These are phyloP conservation scores for Drosophila arizonae DNA, from an alignment of 1,140 invertebrate genomes.

Conservation along the genomic window DNA sequence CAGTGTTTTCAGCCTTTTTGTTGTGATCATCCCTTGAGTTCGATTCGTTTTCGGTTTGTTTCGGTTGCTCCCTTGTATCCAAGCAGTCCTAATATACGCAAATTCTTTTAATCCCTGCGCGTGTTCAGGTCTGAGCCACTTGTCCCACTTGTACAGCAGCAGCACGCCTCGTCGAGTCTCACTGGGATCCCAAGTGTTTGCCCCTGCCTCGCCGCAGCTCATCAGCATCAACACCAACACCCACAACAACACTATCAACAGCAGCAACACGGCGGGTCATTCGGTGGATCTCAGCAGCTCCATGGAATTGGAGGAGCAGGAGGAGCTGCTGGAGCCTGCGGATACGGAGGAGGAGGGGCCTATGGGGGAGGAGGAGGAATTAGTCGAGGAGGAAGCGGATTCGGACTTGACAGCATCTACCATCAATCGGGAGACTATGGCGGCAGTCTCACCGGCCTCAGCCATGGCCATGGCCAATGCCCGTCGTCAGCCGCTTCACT, in stretches of 20 bases:
- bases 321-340: constrained; percentile 62
- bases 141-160: constrained; percentile 83
- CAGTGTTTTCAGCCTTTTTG: constrained; percentile 31
- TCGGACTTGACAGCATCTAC: constrained; percentile 83
- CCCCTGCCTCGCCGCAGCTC: constrained; percentile 81
- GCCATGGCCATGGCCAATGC: constrained; percentile 69
- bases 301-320: constrained; percentile 81
- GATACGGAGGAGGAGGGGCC: constrained; percentile 72
- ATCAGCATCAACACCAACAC: constrained; percentile 76
- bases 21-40: constrained; percentile 44
- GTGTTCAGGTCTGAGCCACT: constrained; percentile 81
- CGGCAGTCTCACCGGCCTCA: constrained; percentile 65
- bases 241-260: constrained; percentile 75
- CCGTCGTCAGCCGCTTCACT: constrained; percentile 80
- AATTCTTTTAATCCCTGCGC: constrained; percentile 42
- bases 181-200: constrained; percentile 82
- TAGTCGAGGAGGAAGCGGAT: constrained; percentile 82
- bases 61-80: constrained; percentile 12
- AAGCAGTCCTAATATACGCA: constrained; percentile 32
- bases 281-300: constrained; percentile 83
- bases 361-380: constrained; percentile 80
- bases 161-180: constrained; percentile 83
- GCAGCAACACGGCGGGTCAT: constrained; percentile 69
- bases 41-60: constrained; percentile 51
- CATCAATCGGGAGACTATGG: constrained; percentile 83